Percentiles rank a stretch among this genome's conserved stretches.
phyloP scores from a whole-genome alignment of 2,113 vertebrate species.

The Percina caprodes region DNA sequence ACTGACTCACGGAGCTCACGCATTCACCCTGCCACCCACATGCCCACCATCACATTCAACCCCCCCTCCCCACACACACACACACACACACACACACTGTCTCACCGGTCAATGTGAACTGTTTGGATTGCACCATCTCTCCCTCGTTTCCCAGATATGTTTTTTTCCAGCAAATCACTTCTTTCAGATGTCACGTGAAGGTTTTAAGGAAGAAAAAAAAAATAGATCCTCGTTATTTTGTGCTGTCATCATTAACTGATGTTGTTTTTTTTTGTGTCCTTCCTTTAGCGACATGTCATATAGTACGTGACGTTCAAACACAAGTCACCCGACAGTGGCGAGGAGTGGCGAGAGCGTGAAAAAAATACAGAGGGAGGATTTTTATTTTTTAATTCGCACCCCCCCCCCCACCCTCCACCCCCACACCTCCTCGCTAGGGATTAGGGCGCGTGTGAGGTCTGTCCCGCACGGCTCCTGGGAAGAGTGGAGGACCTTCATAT shows the following conservation, averaged over 20 bases:
- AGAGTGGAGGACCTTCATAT: constrained; percentile 72
- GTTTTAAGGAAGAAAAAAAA: constrained; percentile 52
- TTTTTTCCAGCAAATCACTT: constrained; percentile 19
- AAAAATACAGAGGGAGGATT: constrained; percentile 1
- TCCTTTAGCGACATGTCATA: constrained; percentile 28
- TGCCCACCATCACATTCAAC: constrained; percentile 53
- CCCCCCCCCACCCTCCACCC: too few relatives aligned
- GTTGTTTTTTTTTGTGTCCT: constrained; percentile 33
- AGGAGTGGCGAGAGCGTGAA: constrained; percentile 21
- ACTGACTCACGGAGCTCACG: constrained; percentile 69
- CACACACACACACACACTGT: constrained; percentile 47
- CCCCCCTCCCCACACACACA: constrained; percentile 60
- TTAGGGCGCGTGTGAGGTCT: constrained; percentile 15
- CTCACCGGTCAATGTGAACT: constrained; percentile 56
- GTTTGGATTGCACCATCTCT: constrained; percentile 49
- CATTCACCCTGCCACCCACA: constrained; percentile 67
- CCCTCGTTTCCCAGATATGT: constrained; percentile 46
- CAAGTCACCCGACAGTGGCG: constrained; percentile 34
- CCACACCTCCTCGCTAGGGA: neutral
- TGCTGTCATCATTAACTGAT: constrained; percentile 37
- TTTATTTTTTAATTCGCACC: neutral
- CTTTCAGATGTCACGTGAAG: constrained; percentile 74
- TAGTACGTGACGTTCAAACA: constrained; percentile 31
- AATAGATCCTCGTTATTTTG: constrained; percentile 27
- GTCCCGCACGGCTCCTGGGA: constrained; percentile 62